Evolutionary conservation across 2,113 vertebrate species (phyloP).

Genomic region (Erinaceus europaeus): DNA sequence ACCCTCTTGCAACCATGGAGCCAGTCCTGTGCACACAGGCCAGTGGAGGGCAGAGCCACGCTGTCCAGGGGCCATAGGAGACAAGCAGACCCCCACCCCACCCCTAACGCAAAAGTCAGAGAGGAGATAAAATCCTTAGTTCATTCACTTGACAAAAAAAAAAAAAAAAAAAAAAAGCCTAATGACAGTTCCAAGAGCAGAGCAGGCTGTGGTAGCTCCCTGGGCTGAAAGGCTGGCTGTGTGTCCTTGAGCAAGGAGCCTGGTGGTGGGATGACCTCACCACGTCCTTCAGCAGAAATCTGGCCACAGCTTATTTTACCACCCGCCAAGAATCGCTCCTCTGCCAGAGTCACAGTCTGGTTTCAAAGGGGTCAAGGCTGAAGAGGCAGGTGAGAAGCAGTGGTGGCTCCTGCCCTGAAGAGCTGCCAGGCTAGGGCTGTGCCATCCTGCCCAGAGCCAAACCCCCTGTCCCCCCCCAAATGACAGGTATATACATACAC

Average conservation of each 20-base stretch:
- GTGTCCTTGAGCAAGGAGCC: conserved; percentile 25
- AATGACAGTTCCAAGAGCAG: background rate
- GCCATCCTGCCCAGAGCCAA: background rate
- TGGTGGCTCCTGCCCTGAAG: background rate
- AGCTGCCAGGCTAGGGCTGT: background rate
- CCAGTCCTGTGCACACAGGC: background rate
- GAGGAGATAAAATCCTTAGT: background rate
- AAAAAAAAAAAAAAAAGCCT: no score
- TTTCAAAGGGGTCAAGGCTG: background rate
- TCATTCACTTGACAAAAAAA: background rate
- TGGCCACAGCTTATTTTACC: background rate
- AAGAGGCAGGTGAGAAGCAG: background rate
- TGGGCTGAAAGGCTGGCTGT: background rate
- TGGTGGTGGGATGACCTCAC: background rate
- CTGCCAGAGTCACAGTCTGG: background rate
- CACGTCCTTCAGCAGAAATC: conserved; percentile 10
- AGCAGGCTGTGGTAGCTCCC: background rate
- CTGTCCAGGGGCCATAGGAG: background rate
- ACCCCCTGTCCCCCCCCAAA: background rate
- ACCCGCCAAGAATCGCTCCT: background rate
- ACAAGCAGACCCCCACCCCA: background rate
- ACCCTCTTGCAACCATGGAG: background rate
- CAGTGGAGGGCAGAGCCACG: background rate
- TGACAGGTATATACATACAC: background rate
- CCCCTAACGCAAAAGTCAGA: background rate